A percentile compares a stretch with the other conserved stretches of the same genome.
Evolutionary conservation across 2,888 invertebrate species (phyloP).

Genomic region (Phorcus lineatus): DNA sequence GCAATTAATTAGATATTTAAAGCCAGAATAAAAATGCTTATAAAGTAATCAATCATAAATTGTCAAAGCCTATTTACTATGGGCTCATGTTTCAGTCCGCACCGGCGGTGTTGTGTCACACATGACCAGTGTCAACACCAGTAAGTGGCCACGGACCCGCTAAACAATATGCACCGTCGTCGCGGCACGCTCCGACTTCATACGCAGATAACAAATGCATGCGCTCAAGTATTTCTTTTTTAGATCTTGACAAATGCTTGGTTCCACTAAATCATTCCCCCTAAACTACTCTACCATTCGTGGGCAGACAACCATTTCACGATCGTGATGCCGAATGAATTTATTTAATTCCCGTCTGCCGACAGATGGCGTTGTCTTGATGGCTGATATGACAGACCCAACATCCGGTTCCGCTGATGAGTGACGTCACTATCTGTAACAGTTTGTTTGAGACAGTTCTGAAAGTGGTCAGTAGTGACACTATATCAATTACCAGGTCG

Average conservation of each 20-base stretch:
- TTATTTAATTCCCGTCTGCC: not conserved
- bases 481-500: not conserved
- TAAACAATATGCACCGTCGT: not conserved
- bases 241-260: not conserved
- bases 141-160: not conserved
- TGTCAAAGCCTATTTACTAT: conserved; percentile 1
- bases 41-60: conserved; percentile 7
- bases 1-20: conserved; percentile 2
- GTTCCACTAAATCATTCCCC: not conserved
- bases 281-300: not conserved
- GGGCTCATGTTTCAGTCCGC: not conserved
- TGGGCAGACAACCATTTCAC: not conserved
- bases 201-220: not conserved
- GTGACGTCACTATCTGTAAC: not conserved
- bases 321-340: not conserved
- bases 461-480: not conserved
- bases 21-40: not conserved
- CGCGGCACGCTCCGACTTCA: not conserved
- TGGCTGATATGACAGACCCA: not conserved
- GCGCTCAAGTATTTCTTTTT: not conserved
- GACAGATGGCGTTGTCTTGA: not conserved
- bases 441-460: not conserved
- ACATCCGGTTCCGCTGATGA: not conserved
- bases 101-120: not conserved
- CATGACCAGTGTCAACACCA: not conserved